These are phyloP conservation scores for Misgurnus anguillicaudatus DNA, from an alignment of 2,113 vertebrate species.

Conservation along the genomic window DNA sequence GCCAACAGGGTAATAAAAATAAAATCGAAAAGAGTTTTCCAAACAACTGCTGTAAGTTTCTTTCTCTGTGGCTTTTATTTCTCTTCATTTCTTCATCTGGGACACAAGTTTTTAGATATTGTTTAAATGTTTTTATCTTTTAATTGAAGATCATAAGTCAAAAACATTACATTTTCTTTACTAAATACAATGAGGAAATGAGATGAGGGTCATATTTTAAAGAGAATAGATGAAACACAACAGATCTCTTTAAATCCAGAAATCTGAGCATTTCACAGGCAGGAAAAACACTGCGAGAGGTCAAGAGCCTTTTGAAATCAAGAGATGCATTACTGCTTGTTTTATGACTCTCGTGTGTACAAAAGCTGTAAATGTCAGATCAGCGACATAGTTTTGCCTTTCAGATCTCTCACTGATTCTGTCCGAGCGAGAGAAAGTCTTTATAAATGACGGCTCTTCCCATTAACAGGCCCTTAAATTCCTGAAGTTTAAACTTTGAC, in stretches of 20 bases:
- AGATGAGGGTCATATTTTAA: neutral
- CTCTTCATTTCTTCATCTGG: too few species aligned
- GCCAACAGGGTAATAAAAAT: too few species aligned
- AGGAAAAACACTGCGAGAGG: neutral
- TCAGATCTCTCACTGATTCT: neutral
- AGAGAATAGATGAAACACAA: neutral
- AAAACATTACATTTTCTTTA: neutral
- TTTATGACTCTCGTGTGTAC: neutral
- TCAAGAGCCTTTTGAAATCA: neutral
- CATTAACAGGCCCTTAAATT: neutral
- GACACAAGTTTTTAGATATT: too few species aligned
- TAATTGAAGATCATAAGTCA: too few species aligned
- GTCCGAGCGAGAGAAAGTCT: neutral
- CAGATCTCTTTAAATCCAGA: neutral
- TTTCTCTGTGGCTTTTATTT: too few species aligned
- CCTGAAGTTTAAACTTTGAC: slow-evolving; percentile 14
- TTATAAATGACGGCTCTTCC: neutral
- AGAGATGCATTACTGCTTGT: neutral
- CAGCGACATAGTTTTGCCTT: neutral
- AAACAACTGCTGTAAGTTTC: too few species aligned
- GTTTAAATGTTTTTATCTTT: too few species aligned
- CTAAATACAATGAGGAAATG: neutral
- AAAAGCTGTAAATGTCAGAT: slow-evolving; percentile 24
- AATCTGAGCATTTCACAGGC: neutral
- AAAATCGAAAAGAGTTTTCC: too few species aligned